These are phyloP conservation scores for Delichon dasypus DNA, from an alignment of 2,797 vertebrate genomes.

Conservation along the genomic window DNA sequence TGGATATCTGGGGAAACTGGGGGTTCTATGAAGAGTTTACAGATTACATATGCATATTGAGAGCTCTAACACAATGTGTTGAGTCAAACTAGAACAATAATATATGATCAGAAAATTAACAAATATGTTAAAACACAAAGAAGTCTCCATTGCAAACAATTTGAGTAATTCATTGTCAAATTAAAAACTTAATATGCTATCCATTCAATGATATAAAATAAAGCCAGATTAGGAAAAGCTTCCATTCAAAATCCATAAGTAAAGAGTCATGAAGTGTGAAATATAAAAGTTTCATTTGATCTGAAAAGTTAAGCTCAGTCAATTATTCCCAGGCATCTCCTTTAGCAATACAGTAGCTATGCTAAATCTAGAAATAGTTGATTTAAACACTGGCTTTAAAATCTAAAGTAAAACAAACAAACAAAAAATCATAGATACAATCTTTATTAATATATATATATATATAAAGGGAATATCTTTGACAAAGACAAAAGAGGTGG, in stretches of 20 bases:
- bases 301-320: background rate
- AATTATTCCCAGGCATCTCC: background rate
- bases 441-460: background rate
- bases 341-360: background rate
- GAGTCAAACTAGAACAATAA: background rate
- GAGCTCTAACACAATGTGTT: background rate
- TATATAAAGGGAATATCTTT: background rate
- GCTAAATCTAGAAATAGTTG: background rate
- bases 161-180: background rate
- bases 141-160: background rate
- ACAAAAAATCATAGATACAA: background rate
- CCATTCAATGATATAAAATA: background rate
- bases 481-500: slow-evolving; percentile 21
- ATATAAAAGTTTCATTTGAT: background rate
- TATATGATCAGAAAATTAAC: background rate
- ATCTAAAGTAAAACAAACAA: background rate
- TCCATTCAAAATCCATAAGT: background rate
- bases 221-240: background rate
- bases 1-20: background rate
- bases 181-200: background rate
- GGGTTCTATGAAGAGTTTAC: background rate
- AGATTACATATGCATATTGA: background rate
- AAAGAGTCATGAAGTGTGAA: background rate
- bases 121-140: background rate
- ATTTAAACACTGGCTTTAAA: background rate